phyloP scores from a whole-genome alignment of 2,113 vertebrate genomes.

The Calonectris borealis region DNA sequence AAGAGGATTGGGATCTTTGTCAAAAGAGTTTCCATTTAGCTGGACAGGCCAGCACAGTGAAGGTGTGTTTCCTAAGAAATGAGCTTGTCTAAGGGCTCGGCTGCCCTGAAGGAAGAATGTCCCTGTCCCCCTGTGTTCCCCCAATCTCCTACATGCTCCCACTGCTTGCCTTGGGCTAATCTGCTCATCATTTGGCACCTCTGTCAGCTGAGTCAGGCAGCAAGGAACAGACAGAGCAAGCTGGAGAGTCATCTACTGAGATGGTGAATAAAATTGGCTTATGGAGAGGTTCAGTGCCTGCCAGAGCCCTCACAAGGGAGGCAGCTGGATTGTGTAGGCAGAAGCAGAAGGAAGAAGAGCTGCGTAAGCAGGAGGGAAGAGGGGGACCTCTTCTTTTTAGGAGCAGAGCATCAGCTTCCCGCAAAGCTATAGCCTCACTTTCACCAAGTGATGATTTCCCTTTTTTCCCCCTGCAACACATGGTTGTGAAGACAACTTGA shows the following conservation, averaged over 20 bases:
- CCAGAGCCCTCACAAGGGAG: background rate
- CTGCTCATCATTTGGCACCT: background rate
- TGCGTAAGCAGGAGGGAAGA: rapidly evolving
- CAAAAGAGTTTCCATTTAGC: background rate
- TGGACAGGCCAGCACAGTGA: background rate
- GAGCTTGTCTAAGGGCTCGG: background rate
- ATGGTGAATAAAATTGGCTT: background rate
- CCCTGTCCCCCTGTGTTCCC: background rate
- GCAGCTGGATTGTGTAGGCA: background rate
- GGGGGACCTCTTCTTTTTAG: background rate
- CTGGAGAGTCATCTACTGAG: background rate
- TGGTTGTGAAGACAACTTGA: background rate
- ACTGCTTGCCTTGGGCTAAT: background rate
- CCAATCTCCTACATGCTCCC: background rate
- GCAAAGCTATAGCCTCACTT: background rate
- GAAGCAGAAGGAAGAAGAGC: background rate
- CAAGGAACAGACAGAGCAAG: background rate
- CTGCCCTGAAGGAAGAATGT: background rate
- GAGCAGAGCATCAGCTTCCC: background rate
- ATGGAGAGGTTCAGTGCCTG: background rate
- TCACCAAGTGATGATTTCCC: background rate
- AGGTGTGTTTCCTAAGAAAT: background rate
- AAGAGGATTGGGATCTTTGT: background rate
- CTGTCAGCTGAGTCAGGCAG: background rate
- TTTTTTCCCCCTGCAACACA: background rate